phyloP scores from a whole-genome alignment of 2,888 invertebrate genomes.

The Odontocerum albicorne region DNA sequence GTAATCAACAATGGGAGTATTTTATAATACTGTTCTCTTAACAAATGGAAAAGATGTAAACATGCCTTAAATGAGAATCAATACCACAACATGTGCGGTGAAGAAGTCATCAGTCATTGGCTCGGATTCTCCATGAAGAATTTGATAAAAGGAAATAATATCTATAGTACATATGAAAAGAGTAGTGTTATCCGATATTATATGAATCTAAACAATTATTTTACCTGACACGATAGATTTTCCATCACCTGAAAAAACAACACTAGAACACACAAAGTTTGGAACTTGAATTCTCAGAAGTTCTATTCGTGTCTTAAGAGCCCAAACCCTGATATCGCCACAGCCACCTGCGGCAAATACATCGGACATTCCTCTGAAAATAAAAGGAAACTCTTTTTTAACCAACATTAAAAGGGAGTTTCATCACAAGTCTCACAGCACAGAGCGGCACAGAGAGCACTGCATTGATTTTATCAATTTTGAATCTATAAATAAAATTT shows the following conservation, averaged over 20 bases:
- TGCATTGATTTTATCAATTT: too few species aligned
- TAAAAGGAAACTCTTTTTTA: not conserved
- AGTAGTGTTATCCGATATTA: not conserved
- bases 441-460: too few species aligned
- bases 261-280: conserved; percentile 83
- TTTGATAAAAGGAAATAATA: not conserved
- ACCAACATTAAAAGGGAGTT: too few species aligned
- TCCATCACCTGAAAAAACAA: conserved; percentile 79
- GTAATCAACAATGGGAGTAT: too few species aligned
- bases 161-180: not conserved
- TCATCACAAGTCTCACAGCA: too few species aligned
- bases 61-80: too few species aligned
- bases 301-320: conserved; percentile 72
- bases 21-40: too few species aligned
- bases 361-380: conserved; percentile 71
- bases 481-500: too few species aligned
- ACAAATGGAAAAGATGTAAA: too few species aligned
- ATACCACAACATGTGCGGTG: too few species aligned
- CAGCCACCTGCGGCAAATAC: conserved; percentile 87
- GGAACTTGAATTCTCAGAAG: conserved; percentile 79
- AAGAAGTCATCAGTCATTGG: too few species aligned
- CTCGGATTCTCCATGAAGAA: too few species aligned
- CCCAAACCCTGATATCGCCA: conserved; percentile 88
- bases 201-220: not conserved
- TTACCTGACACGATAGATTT: conserved; percentile 75